phyloP scores from a whole-genome alignment of 1,140 invertebrate species.

The Brachionus calyciflorus region DNA sequence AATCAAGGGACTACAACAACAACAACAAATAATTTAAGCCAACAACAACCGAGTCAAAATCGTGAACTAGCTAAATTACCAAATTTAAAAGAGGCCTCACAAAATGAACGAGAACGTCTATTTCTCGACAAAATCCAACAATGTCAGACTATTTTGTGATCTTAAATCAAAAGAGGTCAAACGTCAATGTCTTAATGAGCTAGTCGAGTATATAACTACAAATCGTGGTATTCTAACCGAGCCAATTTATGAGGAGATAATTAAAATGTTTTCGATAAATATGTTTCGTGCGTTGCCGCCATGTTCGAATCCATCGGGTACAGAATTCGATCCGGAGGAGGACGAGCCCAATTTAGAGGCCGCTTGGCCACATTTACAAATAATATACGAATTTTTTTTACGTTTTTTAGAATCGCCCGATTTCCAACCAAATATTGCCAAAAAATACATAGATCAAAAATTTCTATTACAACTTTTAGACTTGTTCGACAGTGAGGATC shows the following conservation, averaged over 20 bases:
- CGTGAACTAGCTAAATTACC: constrained; percentile 78
- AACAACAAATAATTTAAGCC: no score
- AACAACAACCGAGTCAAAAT: neutral
- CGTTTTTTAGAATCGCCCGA: constrained; percentile 89
- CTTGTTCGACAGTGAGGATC: constrained; percentile 63
- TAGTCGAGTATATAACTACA: constrained; percentile 79
- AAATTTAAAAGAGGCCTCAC: constrained; percentile 76
- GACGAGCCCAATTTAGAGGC: constrained; percentile 98
- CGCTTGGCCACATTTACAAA: constrained; percentile 96
- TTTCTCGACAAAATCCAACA: constrained; percentile 61
- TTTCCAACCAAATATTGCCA: constrained; percentile 87
- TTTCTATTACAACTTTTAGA: constrained; percentile 78
- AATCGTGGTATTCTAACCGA: constrained; percentile 71
- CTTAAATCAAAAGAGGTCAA: constrained; percentile 99
- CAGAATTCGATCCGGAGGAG: constrained; percentile 98
- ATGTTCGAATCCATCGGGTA: constrained; percentile 89
- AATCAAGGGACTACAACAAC: neutral
- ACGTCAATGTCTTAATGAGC: constrained; percentile 82
- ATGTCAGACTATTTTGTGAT: constrained; percentile 68
- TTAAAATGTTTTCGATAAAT: constrained; percentile 75
- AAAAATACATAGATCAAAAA: constrained; percentile 92
- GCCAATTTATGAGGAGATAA: neutral
- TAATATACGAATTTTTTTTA: constrained; percentile 93
- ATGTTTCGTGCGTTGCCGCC: constrained; percentile 93
- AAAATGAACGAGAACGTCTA: constrained; percentile 62